A percentile compares a stretch with the other conserved stretches of the same genome.
Evolutionary conservation across 2,888 invertebrate genomes (phyloP).

Genomic region (Drosophila leonis): DNA sequence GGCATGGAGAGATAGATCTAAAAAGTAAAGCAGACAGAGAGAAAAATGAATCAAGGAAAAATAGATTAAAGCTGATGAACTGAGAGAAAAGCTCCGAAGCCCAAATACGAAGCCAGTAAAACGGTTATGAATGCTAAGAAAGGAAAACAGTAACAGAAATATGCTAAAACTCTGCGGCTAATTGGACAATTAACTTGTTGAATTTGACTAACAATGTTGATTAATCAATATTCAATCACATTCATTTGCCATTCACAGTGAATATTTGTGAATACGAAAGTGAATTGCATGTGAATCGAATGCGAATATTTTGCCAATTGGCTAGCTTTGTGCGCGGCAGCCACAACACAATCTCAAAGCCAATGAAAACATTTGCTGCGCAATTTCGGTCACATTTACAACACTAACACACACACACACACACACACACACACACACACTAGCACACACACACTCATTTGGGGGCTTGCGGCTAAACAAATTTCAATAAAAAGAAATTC

Average conservation of each 20-base stretch:
- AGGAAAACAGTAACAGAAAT: neutral
- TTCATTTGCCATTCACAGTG: neutral
- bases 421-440: slow-evolving; percentile 8
- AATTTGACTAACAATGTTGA: neutral
- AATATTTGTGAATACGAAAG: slow-evolving; percentile 17
- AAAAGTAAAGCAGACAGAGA: neutral
- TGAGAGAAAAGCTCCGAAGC: neutral
- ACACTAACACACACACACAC: slow-evolving; percentile 2
- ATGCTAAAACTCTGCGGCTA: neutral
- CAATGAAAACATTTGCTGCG: slow-evolving; percentile 41
- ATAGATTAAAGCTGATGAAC: neutral
- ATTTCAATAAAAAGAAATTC: slow-evolving; percentile 78
- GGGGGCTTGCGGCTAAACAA: slow-evolving; percentile 63
- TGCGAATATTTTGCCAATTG: slow-evolving; percentile 16
- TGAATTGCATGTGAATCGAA: too few relatives aligned
- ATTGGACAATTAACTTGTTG: neutral
- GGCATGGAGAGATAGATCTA: neutral
- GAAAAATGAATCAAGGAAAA: neutral
- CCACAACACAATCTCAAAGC: slow-evolving; percentile 14
- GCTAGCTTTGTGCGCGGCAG: neutral
- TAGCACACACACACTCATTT: neutral
- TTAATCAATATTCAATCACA: neutral
- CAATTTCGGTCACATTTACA: slow-evolving; percentile 27
- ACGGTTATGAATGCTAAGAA: neutral
- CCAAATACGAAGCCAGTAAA: neutral